A percentile compares a stretch with the other conserved stretches of the same genome.
phyloP scores from a whole-genome alignment of 2,113 vertebrate species.

The Paradisaea rubra region DNA sequence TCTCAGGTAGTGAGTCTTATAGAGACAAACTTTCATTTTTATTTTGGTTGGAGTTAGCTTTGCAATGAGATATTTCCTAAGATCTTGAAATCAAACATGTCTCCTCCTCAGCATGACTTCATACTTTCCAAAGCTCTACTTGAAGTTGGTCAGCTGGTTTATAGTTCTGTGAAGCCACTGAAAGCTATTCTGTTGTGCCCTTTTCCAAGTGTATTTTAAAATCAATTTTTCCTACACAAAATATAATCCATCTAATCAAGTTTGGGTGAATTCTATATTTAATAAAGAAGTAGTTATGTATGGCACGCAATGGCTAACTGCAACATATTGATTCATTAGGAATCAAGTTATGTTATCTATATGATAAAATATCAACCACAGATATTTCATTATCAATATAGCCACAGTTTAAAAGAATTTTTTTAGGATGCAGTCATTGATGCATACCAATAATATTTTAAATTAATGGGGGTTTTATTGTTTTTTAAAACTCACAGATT shows the following conservation, averaged over 20 bases:
- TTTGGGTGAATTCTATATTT: not conserved
- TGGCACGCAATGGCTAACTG: not conserved
- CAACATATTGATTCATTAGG: not conserved
- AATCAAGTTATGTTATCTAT: not conserved
- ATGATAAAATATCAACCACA: not conserved
- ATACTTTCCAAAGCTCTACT: not conserved
- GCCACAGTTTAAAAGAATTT: not conserved
- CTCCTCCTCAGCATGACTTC: not conserved
- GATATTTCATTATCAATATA: not conserved
- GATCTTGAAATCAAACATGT: not conserved
- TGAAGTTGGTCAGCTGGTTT: not conserved
- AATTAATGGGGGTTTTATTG: accelerated
- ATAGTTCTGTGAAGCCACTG: not conserved
- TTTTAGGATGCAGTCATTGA: not conserved
- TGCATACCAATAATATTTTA: not conserved
- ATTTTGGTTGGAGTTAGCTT: not conserved
- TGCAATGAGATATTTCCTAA: not conserved
- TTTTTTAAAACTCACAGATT: not conserved
- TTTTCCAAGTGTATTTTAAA: not conserved
- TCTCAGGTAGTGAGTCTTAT: not conserved
- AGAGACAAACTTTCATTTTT: not conserved
- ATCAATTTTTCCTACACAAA: not conserved
- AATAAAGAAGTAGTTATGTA: not conserved
- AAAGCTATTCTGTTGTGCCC: not conserved
- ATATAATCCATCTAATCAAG: not conserved